These are phyloP conservation scores for Meganola albula DNA, from an alignment of 2,888 invertebrate species.

Conservation along the genomic window DNA sequence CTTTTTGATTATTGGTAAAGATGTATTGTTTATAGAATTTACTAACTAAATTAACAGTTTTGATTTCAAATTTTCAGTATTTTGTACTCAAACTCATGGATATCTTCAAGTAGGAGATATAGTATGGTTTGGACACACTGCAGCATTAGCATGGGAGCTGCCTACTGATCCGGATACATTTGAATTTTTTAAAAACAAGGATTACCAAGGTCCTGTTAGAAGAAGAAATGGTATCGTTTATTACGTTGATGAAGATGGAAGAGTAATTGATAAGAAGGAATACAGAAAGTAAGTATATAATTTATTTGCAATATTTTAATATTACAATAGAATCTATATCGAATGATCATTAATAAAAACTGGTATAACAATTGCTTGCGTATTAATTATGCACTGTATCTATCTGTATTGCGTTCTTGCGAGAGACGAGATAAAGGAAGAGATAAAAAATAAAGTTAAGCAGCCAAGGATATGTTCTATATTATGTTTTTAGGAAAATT, in stretches of 20 bases:
- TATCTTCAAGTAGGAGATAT: constrained; percentile 76
- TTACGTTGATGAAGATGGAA: constrained; percentile 55
- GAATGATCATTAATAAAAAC: too few relatives aligned
- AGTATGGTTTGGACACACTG: constrained; percentile 84
- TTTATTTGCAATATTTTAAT: not conserved
- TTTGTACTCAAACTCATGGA: constrained; percentile 80
- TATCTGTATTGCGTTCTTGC: too few relatives aligned
- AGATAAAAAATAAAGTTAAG: too few relatives aligned
- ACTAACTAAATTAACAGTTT: too few relatives aligned
- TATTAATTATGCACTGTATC: too few relatives aligned
- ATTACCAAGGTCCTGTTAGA: constrained; percentile 22
- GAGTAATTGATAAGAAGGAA: constrained; percentile 47
- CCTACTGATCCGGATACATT: constrained; percentile 77
- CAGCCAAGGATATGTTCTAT: too few relatives aligned
- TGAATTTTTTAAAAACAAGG: constrained; percentile 40
- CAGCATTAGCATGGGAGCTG: constrained; percentile 86
- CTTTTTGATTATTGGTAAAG: too few relatives aligned
- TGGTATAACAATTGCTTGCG: too few relatives aligned
- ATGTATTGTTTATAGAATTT: too few relatives aligned
- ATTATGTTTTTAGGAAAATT: constrained; percentile 43
- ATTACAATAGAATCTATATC: not conserved
- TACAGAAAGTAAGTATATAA: constrained; percentile 45
- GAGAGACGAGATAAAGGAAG: too few relatives aligned
- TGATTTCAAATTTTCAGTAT: constrained; percentile 77
- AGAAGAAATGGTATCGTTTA: constrained; percentile 49